Evolutionary conservation across 2,888 invertebrate genomes (phyloP).

Genomic region (Eristalinus sepulchralis): DNA sequence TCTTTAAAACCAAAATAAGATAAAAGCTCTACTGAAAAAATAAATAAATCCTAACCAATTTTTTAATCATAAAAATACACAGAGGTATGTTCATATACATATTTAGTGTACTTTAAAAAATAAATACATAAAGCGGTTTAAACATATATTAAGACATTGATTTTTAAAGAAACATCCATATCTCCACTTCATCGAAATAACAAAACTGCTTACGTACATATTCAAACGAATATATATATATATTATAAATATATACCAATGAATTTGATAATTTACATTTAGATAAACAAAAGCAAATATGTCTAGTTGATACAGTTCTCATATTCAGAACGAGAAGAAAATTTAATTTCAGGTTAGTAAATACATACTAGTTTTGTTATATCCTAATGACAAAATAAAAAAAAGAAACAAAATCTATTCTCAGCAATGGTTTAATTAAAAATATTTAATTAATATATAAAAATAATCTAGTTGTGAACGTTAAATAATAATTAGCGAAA

Average conservation of each 20-base stretch:
- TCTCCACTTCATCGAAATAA: constrained; percentile 26
- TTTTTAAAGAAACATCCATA: constrained; percentile 31
- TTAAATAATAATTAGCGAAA: constrained; percentile 22
- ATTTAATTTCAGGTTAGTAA: background rate
- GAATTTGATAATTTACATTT: background rate
- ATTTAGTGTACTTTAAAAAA: background rate
- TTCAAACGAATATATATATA: background rate
- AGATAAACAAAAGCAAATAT: background rate
- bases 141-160: background rate
- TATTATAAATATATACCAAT: background rate
- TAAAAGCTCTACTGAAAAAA: background rate
- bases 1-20: background rate
- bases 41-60: background rate
- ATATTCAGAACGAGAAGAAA: background rate
- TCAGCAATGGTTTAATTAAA: constrained; percentile 39
- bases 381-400: constrained; percentile 32
- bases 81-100: background rate
- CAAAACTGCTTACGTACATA: constrained; percentile 6
- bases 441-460: constrained; percentile 28
- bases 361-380: constrained; percentile 36
- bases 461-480: constrained; percentile 31
- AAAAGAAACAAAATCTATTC: constrained; percentile 28
- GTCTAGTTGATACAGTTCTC: constrained; percentile 13
- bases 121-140: background rate
- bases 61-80: background rate